Percentiles rank a stretch among this genome's conserved stretches.
Conservation (phyloP, 2,888 invertebrate species). For the Oscheius sp. region DNA sequence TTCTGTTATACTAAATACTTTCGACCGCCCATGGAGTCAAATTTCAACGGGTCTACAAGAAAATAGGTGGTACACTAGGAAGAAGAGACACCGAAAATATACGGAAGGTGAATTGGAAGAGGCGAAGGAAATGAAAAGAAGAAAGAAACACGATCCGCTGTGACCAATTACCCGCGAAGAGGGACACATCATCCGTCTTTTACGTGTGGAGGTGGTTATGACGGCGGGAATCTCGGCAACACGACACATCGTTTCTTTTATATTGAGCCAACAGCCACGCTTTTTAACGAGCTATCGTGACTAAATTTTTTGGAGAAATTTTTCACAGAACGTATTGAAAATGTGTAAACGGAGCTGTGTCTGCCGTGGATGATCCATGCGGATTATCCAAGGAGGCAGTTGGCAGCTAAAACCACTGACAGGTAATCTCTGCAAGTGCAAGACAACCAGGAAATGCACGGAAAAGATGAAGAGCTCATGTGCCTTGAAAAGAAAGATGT, state of each 20-base stretch:
- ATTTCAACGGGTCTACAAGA: background rate
- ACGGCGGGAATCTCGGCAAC: constrained; percentile 1
- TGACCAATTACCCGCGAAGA: constrained; percentile 36
- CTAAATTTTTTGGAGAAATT: background rate
- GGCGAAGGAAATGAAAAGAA: constrained; percentile 1
- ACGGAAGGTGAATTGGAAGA: background rate
- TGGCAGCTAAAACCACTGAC: background rate
- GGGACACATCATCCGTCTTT: background rate
- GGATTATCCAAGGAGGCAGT: background rate
- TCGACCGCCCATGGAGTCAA: constrained; percentile 2
- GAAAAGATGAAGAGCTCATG: no score
- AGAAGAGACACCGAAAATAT: background rate
- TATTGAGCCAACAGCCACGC: background rate
- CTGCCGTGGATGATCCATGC: constrained; percentile 4
- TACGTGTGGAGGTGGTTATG: constrained; percentile 9
- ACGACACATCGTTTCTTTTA: background rate
- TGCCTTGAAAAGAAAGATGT: no score
- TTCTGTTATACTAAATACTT: background rate
- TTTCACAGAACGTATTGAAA: background rate
- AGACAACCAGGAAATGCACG: no score
- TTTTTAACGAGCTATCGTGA: background rate
- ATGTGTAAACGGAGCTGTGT: background rate
- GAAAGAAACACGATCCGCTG: constrained; percentile 30
- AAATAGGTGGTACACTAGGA: background rate
- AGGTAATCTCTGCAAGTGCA: no score